Evolutionary conservation across 2,888 invertebrate genomes (phyloP).

Genomic region (Drosophila barbarae): DNA sequence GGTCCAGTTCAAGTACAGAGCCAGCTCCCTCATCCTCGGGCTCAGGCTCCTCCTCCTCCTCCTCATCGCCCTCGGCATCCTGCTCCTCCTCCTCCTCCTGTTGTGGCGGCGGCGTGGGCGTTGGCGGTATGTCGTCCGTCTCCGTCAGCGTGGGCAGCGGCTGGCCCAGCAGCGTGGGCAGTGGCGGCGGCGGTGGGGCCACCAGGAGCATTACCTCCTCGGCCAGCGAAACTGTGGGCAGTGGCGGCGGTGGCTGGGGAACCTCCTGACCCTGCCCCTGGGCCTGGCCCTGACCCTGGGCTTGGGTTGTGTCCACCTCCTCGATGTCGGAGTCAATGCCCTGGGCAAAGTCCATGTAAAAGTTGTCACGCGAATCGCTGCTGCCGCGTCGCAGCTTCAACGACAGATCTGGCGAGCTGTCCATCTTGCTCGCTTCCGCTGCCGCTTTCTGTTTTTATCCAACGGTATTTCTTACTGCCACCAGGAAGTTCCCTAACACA

Average conservation of each 20-base stretch:
- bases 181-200: constrained; percentile 61
- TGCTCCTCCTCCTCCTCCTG: constrained; percentile 8
- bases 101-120: constrained; percentile 69
- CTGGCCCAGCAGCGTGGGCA: constrained; percentile 53
- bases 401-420: constrained; percentile 92
- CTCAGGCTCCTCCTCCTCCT: not conserved
- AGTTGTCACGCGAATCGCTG: constrained; percentile 92
- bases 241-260: constrained; percentile 48
- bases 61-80: not conserved
- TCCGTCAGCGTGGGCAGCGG: constrained; percentile 73
- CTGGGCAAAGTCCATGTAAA: constrained; percentile 94
- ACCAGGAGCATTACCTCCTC: constrained; percentile 61
- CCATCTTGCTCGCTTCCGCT: constrained; percentile 77
- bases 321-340: constrained; percentile 94
- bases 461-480: constrained; percentile 3
- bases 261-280: constrained; percentile 29
- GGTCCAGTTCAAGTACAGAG: constrained; percentile 68
- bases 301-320: constrained; percentile 87
- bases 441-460: not conserved
- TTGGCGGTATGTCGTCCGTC: constrained; percentile 76
- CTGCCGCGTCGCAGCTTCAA: constrained; percentile 91
- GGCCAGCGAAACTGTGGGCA: constrained; percentile 51
- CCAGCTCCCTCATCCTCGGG: constrained; percentile 9
- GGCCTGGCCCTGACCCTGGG: constrained; percentile 72
- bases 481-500: constrained; percentile 37